Percentiles rank a stretch among this genome's conserved stretches.
Conservation (phyloP, 2,888 invertebrate species). For the Marronus borbonicus region DNA sequence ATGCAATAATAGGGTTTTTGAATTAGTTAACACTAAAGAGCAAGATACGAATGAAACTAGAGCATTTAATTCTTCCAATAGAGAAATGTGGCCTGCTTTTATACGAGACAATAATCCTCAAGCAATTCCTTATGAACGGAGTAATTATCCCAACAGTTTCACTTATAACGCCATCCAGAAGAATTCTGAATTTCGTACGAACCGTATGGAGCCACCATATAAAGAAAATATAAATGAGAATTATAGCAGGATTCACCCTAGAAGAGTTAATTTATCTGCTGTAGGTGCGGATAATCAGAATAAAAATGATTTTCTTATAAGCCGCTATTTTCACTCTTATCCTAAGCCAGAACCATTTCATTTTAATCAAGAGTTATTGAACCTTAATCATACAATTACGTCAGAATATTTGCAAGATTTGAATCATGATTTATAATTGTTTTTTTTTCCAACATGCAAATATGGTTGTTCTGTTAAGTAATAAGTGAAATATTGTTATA, state of each 20-base stretch:
- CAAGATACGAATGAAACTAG: too few species aligned
- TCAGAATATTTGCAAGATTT: slow-evolving; percentile 26
- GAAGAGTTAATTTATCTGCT: background rate
- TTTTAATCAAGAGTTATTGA: slow-evolving; percentile 12
- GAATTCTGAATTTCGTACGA: background rate
- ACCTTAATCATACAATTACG: slow-evolving; percentile 40
- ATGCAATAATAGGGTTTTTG: too few species aligned
- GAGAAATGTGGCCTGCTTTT: background rate
- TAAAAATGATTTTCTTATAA: slow-evolving; percentile 29
- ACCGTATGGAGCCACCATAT: background rate
- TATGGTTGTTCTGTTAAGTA: too few species aligned
- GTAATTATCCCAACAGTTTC: background rate
- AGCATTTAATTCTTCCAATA: too few species aligned
- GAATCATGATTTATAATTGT: slow-evolving; percentile 10
- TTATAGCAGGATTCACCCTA: background rate
- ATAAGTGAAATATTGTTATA: too few species aligned
- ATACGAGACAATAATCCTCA: background rate
- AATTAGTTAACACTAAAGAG: too few species aligned
- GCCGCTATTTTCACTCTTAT: slow-evolving; percentile 13
- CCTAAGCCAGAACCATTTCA: background rate
- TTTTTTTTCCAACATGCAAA: too few species aligned
- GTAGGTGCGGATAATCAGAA: background rate
- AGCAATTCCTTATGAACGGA: background rate
- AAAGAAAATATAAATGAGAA: background rate
- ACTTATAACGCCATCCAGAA: background rate